phyloP scores from a whole-genome alignment of 2,113 vertebrate species.

The Sminthopsis crassicaudata region DNA sequence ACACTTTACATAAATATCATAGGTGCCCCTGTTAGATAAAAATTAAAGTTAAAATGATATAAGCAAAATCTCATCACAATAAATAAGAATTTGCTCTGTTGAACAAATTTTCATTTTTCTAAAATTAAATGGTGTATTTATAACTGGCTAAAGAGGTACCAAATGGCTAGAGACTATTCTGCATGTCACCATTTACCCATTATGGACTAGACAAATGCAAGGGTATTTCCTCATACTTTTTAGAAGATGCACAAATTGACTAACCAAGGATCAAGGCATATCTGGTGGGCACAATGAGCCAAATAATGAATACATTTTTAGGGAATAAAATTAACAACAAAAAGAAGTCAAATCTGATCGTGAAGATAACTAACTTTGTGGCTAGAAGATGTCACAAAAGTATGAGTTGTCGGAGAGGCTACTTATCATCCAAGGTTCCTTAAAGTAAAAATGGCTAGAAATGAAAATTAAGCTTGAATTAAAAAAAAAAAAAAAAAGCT shows the following conservation, averaged over 20 bases:
- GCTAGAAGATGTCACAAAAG: background rate
- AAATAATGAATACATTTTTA: background rate
- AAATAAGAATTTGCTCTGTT: background rate
- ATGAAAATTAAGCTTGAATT: conserved; percentile 11
- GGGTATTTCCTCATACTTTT: background rate
- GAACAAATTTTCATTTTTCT: background rate
- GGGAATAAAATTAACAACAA: background rate
- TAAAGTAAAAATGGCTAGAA: background rate
- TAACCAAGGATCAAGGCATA: background rate
- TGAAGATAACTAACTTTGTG: background rate
- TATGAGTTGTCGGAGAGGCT: background rate
- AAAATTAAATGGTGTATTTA: background rate
- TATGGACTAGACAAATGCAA: background rate
- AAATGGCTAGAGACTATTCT: background rate
- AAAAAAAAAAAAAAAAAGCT: background rate
- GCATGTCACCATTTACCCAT: background rate
- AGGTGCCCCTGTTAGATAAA: conserved; percentile 90
- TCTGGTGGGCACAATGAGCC: background rate
- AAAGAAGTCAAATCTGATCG: background rate
- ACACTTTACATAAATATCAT: conserved; percentile 93
- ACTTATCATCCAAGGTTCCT: background rate
- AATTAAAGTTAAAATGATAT: conserved; percentile 26
- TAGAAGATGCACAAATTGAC: background rate
- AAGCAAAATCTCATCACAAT: conserved; percentile 24
- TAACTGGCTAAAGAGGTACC: background rate